phyloP scores from a whole-genome alignment of 2,888 invertebrate species.

The Gari tellinella region DNA sequence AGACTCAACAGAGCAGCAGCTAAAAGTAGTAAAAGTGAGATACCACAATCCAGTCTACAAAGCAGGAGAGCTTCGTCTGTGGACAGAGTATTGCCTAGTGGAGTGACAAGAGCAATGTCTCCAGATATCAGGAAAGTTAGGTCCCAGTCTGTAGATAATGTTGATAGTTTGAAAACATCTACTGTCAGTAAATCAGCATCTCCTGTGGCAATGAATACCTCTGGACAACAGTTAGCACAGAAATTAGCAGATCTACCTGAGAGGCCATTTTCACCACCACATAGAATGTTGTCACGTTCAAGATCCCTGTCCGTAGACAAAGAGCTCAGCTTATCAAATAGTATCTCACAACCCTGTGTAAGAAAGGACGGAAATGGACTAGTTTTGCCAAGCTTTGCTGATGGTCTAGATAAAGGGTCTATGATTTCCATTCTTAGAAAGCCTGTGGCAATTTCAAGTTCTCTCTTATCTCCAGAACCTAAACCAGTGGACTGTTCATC shows the following conservation, averaged over 20 bases:
- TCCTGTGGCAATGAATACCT: not conserved
- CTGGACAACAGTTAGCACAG: no score
- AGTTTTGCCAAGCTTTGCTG: no score
- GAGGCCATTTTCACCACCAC: slow-evolving; percentile 41
- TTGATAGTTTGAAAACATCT: not conserved
- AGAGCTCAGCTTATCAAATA: slow-evolving; percentile 2
- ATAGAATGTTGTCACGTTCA: slow-evolving; percentile 19
- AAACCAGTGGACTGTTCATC: slow-evolving; percentile 38
- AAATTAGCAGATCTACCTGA: slow-evolving; percentile 6
- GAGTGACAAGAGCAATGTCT: no score
- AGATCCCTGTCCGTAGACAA: slow-evolving; percentile 40
- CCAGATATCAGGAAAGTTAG: not conserved
- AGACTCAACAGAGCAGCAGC: slow-evolving; percentile 79
- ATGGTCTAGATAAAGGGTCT: no score
- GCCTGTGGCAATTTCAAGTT: slow-evolving; percentile 17
- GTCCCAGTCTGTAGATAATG: slow-evolving; percentile 36
- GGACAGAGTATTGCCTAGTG: no score
- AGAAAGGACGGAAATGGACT: no score
- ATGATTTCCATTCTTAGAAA: no score
- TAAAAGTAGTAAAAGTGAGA: slow-evolving; percentile 40
- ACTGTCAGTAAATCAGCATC: not conserved
- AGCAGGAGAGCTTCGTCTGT: no score
- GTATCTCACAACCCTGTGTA: not conserved
- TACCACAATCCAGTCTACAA: no score
- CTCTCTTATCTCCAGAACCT: slow-evolving; percentile 17